These are phyloP conservation scores for Hemiprocne comata DNA, from an alignment of 2,113 vertebrate species.

Conservation along the genomic window DNA sequence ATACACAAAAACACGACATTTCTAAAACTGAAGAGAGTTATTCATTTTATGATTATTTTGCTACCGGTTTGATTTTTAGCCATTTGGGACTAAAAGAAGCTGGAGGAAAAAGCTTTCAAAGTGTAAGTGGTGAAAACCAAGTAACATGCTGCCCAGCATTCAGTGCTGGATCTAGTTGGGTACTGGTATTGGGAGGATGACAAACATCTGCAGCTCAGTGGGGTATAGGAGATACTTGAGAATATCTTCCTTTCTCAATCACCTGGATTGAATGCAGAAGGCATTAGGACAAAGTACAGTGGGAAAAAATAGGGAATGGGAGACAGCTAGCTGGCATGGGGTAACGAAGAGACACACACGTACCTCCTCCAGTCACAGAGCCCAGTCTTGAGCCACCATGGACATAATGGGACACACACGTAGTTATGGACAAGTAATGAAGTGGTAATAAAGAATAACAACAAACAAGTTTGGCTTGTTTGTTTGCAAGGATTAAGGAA, in stretches of 20 bases:
- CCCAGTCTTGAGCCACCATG: fast-evolving
- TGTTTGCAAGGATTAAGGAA: not conserved
- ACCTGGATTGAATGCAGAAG: not conserved
- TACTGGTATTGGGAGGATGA: not conserved
- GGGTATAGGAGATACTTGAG: not conserved
- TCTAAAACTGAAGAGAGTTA: not conserved
- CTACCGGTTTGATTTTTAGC: not conserved
- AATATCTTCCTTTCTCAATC: not conserved
- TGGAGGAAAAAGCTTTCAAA: not conserved
- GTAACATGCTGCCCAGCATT: not conserved
- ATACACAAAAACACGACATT: not conserved
- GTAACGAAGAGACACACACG: not conserved
- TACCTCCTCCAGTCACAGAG: not conserved
- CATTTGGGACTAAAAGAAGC: not conserved
- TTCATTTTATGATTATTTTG: not conserved
- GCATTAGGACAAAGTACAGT: not conserved
- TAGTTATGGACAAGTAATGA: not conserved
- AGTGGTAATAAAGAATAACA: not conserved
- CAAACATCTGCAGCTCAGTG: not conserved
- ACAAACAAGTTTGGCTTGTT: not conserved
- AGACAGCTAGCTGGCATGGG: not conserved
- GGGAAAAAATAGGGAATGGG: not conserved
- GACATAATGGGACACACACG: fast-evolving
- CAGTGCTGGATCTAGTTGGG: not conserved
- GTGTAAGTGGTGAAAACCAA: not conserved